Evolutionary conservation across 2,113 vertebrate genomes (phyloP).

Genomic region (Anarhynchus alexandrinus): DNA sequence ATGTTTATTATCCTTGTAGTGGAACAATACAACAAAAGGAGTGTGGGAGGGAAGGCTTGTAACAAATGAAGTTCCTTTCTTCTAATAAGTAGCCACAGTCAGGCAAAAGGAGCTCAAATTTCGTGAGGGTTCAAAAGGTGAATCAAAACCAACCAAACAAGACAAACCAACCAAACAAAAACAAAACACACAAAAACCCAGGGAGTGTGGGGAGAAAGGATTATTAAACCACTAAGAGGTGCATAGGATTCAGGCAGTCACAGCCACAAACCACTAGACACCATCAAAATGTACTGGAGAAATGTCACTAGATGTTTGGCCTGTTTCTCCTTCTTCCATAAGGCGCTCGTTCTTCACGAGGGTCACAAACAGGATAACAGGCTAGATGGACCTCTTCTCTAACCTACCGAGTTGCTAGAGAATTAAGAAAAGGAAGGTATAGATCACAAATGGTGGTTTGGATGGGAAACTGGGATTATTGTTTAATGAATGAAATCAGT

Average conservation of each 20-base stretch:
- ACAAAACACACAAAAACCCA: accelerated
- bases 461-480: neutral
- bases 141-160: neutral
- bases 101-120: neutral
- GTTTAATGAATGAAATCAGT: neutral
- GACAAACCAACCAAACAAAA: neutral
- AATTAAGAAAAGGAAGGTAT: neutral
- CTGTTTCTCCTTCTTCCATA: neutral
- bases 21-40: neutral
- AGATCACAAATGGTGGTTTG: neutral
- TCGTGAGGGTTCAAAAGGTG: neutral
- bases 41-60: neutral
- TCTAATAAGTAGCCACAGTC: neutral
- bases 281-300: neutral
- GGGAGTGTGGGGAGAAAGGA: neutral
- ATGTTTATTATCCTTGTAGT: neutral
- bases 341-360: neutral
- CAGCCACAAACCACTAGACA: neutral
- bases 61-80: neutral
- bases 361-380: neutral
- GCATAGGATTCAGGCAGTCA: neutral
- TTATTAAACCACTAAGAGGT: neutral
- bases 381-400: neutral
- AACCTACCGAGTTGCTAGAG: neutral
- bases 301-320: neutral